Evolutionary conservation across 2,888 invertebrate species (phyloP).

Genomic region (Tipula lateralis): DNA sequence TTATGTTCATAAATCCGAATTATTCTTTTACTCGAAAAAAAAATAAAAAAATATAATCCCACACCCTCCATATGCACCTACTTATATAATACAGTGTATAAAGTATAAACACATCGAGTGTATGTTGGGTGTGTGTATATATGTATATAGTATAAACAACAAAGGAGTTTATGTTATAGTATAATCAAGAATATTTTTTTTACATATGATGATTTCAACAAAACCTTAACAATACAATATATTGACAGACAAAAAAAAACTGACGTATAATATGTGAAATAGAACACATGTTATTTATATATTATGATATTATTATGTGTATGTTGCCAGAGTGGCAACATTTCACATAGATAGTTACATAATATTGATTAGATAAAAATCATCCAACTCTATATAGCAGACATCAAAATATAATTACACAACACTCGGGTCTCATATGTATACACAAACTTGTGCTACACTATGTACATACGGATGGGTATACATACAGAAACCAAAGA

Average conservation of each 20-base stretch:
- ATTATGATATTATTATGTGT: too few relatives aligned
- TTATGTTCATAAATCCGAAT: conserved; percentile 19
- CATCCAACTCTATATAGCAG: background rate
- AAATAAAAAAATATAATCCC: background rate
- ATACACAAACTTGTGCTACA: background rate
- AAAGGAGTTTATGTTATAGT: background rate
- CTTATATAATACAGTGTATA: background rate
- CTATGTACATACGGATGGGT: background rate
- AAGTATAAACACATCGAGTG: conserved; percentile 3
- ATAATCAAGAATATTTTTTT: conserved; percentile 6
- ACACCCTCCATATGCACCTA: background rate
- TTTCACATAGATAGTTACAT: background rate
- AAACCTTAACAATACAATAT: conserved; percentile 19
- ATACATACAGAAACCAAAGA: background rate
- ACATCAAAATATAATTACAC: background rate
- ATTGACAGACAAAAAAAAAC: background rate
- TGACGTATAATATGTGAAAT: background rate
- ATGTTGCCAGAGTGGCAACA: background rate
- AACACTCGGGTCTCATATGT: background rate
- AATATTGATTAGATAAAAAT: conserved; percentile 20
- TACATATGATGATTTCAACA: conserved; percentile 24
- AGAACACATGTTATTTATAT: background rate
- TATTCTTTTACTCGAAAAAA: background rate
- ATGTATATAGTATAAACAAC: background rate
- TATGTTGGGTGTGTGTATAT: background rate